Evolutionary conservation across 2,888 invertebrate species (phyloP).

Genomic region (Lathronympha strigana): DNA sequence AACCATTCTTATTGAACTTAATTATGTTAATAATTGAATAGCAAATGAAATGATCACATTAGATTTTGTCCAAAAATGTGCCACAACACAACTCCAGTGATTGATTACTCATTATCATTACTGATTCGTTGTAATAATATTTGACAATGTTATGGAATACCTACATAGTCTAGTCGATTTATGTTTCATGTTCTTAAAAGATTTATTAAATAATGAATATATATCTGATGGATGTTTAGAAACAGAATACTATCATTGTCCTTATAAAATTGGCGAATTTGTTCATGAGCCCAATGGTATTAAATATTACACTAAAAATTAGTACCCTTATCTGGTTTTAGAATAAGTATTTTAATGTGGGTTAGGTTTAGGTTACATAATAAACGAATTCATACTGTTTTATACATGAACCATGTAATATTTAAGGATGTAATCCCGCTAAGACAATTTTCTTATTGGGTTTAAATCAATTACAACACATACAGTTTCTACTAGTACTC

Average conservation of each 20-base stretch:
- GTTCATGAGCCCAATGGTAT: conserved; percentile 3
- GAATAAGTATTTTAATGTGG: conserved; percentile 23
- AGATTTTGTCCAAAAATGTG: conserved; percentile 11
- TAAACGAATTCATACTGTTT: conserved; percentile 1
- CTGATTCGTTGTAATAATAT: conserved; percentile 16
- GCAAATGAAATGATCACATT: conserved; percentile 14
- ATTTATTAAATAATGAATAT: conserved; percentile 16
- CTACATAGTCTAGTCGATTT: conserved; percentile 36
- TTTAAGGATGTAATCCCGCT: no score
- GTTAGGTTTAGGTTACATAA: conserved; percentile 22
- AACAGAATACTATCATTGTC: conserved; percentile 2
- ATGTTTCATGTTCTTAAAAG: conserved; percentile 28
- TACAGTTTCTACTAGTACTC: no score
- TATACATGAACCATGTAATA: no score
- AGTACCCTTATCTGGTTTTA: conserved; percentile 15
- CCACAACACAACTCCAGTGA: conserved; percentile 18
- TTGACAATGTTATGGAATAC: conserved; percentile 24
- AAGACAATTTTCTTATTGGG: no score
- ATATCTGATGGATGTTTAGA: conserved; percentile 13
- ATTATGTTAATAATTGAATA: no score
- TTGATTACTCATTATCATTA: no score
- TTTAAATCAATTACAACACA: no score
- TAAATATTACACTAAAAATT: conserved; percentile 16
- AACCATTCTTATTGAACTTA: background rate
- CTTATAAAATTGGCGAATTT: conserved; percentile 2